phyloP scores from a whole-genome alignment of 2,113 vertebrate genomes.

The Aphelocoma coerulescens region DNA sequence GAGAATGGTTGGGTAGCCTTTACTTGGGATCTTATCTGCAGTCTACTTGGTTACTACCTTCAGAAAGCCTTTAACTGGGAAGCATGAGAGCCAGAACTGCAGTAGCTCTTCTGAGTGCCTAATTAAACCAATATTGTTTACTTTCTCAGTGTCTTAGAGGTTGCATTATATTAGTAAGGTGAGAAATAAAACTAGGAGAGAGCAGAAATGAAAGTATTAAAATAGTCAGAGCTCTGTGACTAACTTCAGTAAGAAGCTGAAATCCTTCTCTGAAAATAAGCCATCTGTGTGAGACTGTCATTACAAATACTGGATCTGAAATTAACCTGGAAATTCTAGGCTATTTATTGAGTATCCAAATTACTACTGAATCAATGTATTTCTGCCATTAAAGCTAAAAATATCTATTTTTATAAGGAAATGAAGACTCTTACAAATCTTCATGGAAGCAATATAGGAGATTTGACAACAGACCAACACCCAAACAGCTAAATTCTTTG shows the following conservation, averaged over 20 bases:
- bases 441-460: neutral
- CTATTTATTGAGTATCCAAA: neutral
- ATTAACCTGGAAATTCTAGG: neutral
- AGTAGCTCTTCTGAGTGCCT: neutral
- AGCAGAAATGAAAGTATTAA: neutral
- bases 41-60: neutral
- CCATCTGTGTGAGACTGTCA: neutral
- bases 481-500: neutral
- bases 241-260: neutral
- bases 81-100: neutral
- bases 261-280: neutral
- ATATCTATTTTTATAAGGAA: neutral
- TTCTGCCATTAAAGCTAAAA: neutral
- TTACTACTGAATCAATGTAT: neutral
- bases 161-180: neutral
- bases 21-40: neutral
- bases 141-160: neutral
- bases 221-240: neutral
- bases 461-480: neutral
- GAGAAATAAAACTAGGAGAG: neutral
- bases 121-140: neutral
- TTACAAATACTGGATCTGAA: neutral
- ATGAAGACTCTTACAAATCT: neutral
- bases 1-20: neutral
- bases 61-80: neutral